A percentile compares a stretch with the other conserved stretches of the same genome.
phyloP scores from a whole-genome alignment of 2,797 vertebrate species.

The Alosa sapidissima region DNA sequence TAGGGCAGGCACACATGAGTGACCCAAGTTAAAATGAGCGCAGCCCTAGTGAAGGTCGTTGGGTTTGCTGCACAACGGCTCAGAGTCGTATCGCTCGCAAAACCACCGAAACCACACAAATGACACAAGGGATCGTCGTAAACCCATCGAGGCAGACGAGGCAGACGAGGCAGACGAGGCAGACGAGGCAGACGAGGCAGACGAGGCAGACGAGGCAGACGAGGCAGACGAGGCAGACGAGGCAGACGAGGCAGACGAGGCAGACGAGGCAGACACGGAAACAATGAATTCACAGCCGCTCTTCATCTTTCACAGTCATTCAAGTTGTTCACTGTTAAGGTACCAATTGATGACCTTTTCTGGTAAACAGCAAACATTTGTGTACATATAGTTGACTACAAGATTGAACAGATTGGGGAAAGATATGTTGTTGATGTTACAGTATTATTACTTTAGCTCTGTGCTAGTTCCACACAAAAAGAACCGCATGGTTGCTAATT shows the following conservation, averaged over 20 bases:
- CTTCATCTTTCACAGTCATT: background rate
- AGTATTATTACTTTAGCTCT: background rate
- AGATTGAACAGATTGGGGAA: background rate
- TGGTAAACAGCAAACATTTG: background rate
- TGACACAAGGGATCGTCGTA: conserved; percentile 15
- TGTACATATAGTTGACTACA: background rate
- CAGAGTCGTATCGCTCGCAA: background rate
- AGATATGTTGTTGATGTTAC: background rate
- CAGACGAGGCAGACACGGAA: background rate
- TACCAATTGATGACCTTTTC: background rate
- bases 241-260: background rate
- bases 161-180: background rate
- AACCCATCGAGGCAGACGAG: background rate
- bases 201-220: background rate
- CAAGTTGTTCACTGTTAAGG: background rate
- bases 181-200: background rate
- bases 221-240: background rate
- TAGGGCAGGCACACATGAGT: conserved; percentile 33
- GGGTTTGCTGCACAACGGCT: conserved; percentile 43
- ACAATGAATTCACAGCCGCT: background rate
- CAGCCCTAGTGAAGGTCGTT: conserved; percentile 2
- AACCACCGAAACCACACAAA: conserved; percentile 45
- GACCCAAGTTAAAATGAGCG: conserved; percentile 40
- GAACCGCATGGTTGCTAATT: background rate
- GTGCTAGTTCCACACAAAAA: background rate